phyloP scores from a whole-genome alignment of 1,140 invertebrate species.

The Orius insidiosus region DNA sequence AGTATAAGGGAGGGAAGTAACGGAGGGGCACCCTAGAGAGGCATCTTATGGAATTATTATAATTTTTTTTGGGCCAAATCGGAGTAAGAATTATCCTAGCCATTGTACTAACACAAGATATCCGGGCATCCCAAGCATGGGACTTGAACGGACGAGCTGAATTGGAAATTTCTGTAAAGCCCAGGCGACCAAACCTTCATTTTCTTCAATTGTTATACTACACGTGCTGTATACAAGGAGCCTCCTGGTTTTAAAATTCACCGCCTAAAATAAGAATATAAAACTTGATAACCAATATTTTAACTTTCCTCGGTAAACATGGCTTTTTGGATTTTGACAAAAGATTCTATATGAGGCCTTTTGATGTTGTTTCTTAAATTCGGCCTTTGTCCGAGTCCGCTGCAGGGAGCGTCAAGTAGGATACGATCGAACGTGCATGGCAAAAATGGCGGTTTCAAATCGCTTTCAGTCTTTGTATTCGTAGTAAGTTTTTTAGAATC shows the following conservation, averaged over 20 bases:
- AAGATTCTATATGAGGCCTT: slow-evolving; percentile 48
- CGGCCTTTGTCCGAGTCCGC: slow-evolving; percentile 70
- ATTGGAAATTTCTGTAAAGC: slow-evolving; percentile 49
- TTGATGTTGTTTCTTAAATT: slow-evolving; percentile 42
- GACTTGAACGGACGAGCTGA: slow-evolving; percentile 33
- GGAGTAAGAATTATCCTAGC: no score
- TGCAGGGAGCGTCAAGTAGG: slow-evolving; percentile 74
- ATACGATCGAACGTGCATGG: slow-evolving; percentile 56
- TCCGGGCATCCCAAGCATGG: slow-evolving; percentile 32
- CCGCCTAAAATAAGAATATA: slow-evolving; percentile 47
- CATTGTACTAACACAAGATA: neutral
- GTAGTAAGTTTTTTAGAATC: slow-evolving; percentile 42
- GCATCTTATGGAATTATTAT: no score
- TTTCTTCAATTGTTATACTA: slow-evolving; percentile 63
- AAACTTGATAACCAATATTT: slow-evolving; percentile 8
- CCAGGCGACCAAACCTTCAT: slow-evolving; percentile 67
- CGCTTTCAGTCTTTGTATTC: slow-evolving; percentile 15
- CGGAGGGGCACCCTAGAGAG: no score
- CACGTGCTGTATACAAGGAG: slow-evolving; percentile 75
- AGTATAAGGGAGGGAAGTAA: no score
- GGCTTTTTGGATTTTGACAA: slow-evolving; percentile 29
- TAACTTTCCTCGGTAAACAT: slow-evolving; percentile 1
- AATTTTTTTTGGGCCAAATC: no score
- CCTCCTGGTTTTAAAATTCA: slow-evolving; percentile 56
- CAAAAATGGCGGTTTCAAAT: slow-evolving; percentile 40